Base-by-base conservation (phyloP, 2,888 invertebrate genomes). In the Xanthia togata region DNA sequence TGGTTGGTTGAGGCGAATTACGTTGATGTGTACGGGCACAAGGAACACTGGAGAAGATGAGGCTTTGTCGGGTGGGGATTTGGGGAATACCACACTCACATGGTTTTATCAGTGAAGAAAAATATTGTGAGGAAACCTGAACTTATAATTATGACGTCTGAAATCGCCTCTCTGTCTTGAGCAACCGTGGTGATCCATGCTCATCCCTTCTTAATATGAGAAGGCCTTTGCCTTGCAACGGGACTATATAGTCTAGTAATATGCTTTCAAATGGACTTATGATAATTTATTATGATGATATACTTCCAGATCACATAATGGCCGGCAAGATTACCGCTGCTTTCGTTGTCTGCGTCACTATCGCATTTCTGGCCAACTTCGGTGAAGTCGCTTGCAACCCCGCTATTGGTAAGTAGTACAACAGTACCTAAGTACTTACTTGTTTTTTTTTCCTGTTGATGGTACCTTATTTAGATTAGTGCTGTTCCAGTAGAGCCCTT, bases 371-470 rank as follows among this genome's bases (percentile, higher is more conserved):
- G 65, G 88, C 88, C 23, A 92, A 90, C 85, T 87, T 94, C 50
- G 92, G 90, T 23, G 76, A 86, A 73, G 92, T 92, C 60, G 82
- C 86, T 62, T 91, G 94, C 84, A 95, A 92, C 81, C 96, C 96
- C 38, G 96, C 96, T 72, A 96, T 96, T 70, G 96, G 96, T 96
- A 90, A 94, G 94, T 73, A n/a, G 2, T 23, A 44, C n/a, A 35
- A 35, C n/a, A 55, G 53, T 4, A n/a, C 14, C 12, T 47, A 3
- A 23, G 35, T 60, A 35, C 23, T 35, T 23, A 8, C 8, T 12
- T 12, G 20, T 31, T 47, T 31, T 17, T 50, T 31, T 47, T 31
- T 47, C 23, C 26, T 47, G 20, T 47, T 8, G 12, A 12, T 26
- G 20, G 44, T 2, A 26, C 12, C 26, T 11, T 65, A 44, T 44